phyloP scores from a whole-genome alignment of 2,797 vertebrate species.

The Myotis vivesi region DNA sequence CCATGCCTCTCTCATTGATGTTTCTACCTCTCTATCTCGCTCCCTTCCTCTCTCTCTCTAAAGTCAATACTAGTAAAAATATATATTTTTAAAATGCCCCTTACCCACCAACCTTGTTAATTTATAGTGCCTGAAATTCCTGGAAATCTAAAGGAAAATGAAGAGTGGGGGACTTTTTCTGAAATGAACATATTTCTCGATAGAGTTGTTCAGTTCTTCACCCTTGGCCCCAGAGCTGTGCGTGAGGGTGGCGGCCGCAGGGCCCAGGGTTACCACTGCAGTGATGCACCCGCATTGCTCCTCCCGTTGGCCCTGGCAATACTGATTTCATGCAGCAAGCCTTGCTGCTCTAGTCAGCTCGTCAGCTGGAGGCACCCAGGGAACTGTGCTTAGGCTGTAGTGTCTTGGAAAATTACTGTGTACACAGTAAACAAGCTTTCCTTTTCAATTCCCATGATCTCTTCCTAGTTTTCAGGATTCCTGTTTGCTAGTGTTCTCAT shows the following conservation, averaged over 20 bases:
- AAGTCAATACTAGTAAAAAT: too few relatives aligned
- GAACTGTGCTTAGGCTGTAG: not conserved
- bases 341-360: not conserved
- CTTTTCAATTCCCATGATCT: not conserved
- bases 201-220: not conserved
- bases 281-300: not conserved
- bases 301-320: not conserved
- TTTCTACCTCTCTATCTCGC: too few relatives aligned
- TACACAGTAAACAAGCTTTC: not conserved
- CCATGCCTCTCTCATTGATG: too few relatives aligned
- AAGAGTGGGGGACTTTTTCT: not conserved
- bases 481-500: not conserved
- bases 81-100: not conserved
- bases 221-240: not conserved
- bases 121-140: not conserved
- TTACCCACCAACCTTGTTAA: not conserved
- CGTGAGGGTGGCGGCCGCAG: rapidly evolving
- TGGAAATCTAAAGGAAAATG: not conserved
- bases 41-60: too few relatives aligned
- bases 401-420: not conserved
- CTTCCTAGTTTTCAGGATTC: not conserved
- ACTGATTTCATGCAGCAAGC: not conserved
- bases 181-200: not conserved
- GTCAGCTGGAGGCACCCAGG: not conserved
- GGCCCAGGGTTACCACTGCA: not conserved